Conservation (phyloP, 2,113 vertebrate genomes). For the Centropus unirufus region DNA sequence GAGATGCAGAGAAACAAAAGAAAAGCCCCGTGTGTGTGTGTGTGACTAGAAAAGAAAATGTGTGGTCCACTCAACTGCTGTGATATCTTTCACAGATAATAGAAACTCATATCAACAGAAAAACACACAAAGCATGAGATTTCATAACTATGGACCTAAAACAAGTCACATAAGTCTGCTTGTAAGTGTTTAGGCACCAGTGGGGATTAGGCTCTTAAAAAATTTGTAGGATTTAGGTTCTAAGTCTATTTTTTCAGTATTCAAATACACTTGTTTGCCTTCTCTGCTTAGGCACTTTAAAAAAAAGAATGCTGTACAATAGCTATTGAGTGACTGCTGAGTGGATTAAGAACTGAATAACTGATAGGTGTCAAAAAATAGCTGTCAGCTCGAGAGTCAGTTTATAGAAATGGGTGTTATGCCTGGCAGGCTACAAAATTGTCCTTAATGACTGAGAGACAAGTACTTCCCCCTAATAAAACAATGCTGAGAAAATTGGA, state of each 20-base stretch:
- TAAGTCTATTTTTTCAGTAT: neutral
- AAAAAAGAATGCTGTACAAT: neutral
- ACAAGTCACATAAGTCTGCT: slow-evolving; percentile 1
- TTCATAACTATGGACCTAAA: slow-evolving; percentile 39
- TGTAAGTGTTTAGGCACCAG: slow-evolving; percentile 9
- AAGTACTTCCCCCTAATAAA: neutral
- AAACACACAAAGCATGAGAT: slow-evolving; percentile 51
- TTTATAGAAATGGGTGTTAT: neutral
- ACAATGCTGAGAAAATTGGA: neutral
- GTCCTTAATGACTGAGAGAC: neutral
- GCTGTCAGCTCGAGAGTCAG: neutral
- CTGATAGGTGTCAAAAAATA: slow-evolving; percentile 30
- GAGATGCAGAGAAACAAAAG: neutral
- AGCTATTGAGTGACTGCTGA: slow-evolving; percentile 8
- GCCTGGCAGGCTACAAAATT: neutral
- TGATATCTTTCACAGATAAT: neutral
- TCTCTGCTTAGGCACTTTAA: neutral
- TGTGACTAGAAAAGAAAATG: neutral
- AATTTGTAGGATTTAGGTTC: slow-evolving; percentile 12
- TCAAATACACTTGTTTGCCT: slow-evolving; percentile 11
- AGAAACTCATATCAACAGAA: slow-evolving; percentile 46
- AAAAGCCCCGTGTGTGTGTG: neutral
- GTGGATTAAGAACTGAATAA: slow-evolving; percentile 21
- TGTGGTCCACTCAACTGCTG: neutral
- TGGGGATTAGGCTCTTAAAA: slow-evolving; percentile 29